A percentile compares a stretch with the other conserved stretches of the same genome.
These are phyloP conservation scores for Armadillidium nasatum DNA, from an alignment of 1,140 invertebrate genomes.

Conservation along the genomic window DNA sequence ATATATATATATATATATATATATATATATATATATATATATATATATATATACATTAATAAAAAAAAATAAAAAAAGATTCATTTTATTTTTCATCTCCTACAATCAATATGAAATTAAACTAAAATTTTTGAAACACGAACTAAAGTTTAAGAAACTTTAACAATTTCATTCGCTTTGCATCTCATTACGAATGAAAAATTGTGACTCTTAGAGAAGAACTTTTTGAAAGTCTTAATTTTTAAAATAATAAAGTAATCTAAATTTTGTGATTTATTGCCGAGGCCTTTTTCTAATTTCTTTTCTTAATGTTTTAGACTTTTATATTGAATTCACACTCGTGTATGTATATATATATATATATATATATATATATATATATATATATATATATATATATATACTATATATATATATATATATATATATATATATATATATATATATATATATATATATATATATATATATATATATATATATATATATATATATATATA, in stretches of 20 bases:
- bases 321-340: neutral
- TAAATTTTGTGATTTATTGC: constrained; percentile 38
- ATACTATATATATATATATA: too few species aligned
- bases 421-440: too few species aligned
- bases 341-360: constrained; percentile 3
- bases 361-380: constrained; percentile 13
- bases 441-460: too few species aligned
- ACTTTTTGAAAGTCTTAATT: constrained; percentile 3
- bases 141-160: constrained; percentile 9
- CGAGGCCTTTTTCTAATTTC: constrained; percentile 35
- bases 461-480: too few species aligned
- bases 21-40: too few species aligned
- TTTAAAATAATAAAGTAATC: constrained; percentile 20
- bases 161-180: constrained; percentile 21
- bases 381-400: neutral
- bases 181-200: constrained; percentile 40
- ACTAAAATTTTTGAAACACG: constrained; percentile 16
- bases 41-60: too few species aligned
- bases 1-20: too few species aligned
- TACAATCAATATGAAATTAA: neutral
- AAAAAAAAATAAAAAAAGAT: too few species aligned
- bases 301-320: constrained; percentile 31
- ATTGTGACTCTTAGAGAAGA: constrained; percentile 34
- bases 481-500: too few species aligned
- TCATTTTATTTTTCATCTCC: too few species aligned